Evolutionary conservation across 1,140 invertebrate species (phyloP).

Genomic region (Leptoteleia sp.): DNA sequence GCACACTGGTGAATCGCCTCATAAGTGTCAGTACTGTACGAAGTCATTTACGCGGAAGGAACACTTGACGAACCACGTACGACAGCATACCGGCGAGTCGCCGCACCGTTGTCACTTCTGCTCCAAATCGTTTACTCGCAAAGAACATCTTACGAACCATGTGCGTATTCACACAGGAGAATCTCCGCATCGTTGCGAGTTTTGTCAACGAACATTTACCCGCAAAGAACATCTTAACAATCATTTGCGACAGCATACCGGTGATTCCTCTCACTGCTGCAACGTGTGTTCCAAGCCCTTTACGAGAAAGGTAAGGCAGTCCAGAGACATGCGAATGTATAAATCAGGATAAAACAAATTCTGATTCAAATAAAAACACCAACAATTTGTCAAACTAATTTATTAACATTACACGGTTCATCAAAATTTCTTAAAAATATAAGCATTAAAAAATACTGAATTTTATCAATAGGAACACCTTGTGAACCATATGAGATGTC

Average conservation of each 20-base stretch:
- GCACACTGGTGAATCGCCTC: conserved; percentile 88
- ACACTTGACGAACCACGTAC: conserved; percentile 94
- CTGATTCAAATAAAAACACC: neutral
- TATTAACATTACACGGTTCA: neutral
- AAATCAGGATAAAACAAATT: conserved; percentile 3
- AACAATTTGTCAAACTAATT: neutral
- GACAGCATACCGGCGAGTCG: conserved; percentile 88
- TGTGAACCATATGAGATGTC: conserved; percentile 89
- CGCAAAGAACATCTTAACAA: conserved; percentile 91
- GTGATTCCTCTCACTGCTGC: conserved; percentile 92
- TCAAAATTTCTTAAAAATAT: too few species aligned
- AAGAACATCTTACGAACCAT: conserved; percentile 90
- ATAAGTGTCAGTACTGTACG: conserved; percentile 85
- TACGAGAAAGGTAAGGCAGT: conserved; percentile 85
- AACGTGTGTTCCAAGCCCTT: conserved; percentile 93
- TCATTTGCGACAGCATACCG: conserved; percentile 93
- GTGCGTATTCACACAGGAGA: conserved; percentile 88
- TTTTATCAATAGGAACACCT: conserved; percentile 83
- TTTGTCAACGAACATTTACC: conserved; percentile 91
- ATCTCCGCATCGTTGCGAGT: conserved; percentile 90
- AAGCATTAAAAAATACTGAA: too few species aligned
- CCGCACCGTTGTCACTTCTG: conserved; percentile 91
- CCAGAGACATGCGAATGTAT: conserved; percentile 14
- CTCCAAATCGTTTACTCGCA: conserved; percentile 91
- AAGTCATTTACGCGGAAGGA: conserved; percentile 94